phyloP scores from a whole-genome alignment of 2,113 vertebrate genomes.

The zebrafish (Danio rerio) region DNA sequence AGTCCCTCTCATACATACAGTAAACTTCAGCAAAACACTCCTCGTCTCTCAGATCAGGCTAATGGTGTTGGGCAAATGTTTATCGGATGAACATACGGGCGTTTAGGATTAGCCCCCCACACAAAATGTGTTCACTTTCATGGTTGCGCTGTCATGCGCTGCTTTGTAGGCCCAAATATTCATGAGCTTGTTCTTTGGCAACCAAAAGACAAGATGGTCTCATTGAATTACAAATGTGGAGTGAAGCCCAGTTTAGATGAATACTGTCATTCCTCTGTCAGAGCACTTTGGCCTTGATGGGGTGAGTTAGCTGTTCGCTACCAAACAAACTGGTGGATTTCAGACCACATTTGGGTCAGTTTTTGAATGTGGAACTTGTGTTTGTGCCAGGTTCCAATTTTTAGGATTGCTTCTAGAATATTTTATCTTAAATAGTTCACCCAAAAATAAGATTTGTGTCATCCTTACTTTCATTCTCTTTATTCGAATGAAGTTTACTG shows the following conservation, averaged over 20 bases:
- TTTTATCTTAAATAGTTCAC: not conserved
- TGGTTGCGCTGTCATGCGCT: not conserved
- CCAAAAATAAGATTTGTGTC: not conserved
- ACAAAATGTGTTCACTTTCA: conserved; percentile 30
- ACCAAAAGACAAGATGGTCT: conserved; percentile 22
- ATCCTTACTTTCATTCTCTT: too few species aligned
- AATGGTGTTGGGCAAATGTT: conserved; percentile 14
- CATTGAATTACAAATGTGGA: conserved; percentile 38
- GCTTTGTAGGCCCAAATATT: conserved; percentile 16
- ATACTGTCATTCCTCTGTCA: conserved; percentile 10
- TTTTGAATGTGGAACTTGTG: not conserved
- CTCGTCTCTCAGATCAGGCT: not conserved
- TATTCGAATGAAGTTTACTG: too few species aligned
- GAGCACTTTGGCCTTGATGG: not conserved
- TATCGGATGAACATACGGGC: conserved; percentile 9
- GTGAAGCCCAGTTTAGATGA: conserved; percentile 8
- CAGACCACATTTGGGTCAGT: not conserved
- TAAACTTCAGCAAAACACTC: not conserved
- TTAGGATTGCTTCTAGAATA: not conserved
- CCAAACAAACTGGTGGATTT: not conserved
- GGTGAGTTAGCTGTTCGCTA: conserved; percentile 13
- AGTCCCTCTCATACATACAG: not conserved
- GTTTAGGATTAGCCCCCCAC: conserved; percentile 28
- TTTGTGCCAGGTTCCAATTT: not conserved
- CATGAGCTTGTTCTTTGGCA: conserved; percentile 28